Percentiles rank a stretch among this genome's conserved stretches.
Conservation (phyloP, 2,113 vertebrate genomes). For the Mellivora capensis region DNA sequence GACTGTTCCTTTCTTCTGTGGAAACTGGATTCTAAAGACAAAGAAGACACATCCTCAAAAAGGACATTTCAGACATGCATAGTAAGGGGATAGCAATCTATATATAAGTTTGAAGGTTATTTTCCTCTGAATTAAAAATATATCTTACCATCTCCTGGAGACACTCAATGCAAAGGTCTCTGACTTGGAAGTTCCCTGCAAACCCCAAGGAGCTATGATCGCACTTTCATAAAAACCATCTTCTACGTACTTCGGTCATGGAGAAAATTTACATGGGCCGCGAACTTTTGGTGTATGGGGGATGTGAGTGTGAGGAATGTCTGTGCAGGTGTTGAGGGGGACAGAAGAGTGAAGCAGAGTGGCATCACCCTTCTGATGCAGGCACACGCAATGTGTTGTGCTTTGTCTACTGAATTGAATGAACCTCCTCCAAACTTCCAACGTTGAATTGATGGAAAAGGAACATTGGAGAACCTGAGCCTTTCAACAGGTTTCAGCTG, state of each 20-base stretch:
- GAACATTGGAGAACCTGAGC: background rate
- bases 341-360: background rate
- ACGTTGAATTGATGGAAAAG: background rate
- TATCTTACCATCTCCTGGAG: background rate
- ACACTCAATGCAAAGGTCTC: background rate
- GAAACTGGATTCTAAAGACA: constrained; percentile 41
- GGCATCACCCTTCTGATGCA: background rate
- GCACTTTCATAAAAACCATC: background rate
- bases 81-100: background rate
- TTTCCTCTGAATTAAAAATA: constrained; percentile 33
- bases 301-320: background rate
- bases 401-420: background rate
- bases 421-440: background rate
- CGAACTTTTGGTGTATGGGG: background rate
- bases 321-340: background rate
- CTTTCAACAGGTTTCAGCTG: background rate
- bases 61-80: background rate
- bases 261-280: background rate
- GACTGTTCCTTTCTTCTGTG: background rate
- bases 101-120: background rate
- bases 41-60: background rate
- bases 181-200: constrained; percentile 27
- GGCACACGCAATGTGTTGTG: background rate
- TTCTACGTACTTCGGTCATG: background rate
- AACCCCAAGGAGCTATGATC: background rate